These are phyloP conservation scores for Sebastes baramenuke DNA, from an alignment of 2,797 vertebrate species.

Conservation along the genomic window DNA sequence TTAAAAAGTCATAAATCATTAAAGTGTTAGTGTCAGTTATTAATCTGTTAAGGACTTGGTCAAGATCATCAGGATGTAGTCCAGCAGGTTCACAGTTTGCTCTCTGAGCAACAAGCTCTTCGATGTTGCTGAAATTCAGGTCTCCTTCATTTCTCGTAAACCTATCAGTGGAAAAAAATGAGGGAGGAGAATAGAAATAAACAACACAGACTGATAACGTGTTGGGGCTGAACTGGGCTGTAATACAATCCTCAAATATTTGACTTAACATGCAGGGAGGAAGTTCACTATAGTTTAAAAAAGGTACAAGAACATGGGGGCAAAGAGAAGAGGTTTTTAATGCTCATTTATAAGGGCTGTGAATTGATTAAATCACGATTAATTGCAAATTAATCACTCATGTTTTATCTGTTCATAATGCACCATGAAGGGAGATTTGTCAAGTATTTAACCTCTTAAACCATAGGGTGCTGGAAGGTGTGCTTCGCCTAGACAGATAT, in stretches of 20 bases:
- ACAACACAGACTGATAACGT: background rate
- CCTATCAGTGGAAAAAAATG: background rate
- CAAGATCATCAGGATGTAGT: background rate
- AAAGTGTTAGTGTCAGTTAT: background rate
- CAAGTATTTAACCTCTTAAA: no score
- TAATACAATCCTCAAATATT: background rate
- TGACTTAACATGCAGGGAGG: background rate
- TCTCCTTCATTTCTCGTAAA: background rate
- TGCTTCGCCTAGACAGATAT: no score
- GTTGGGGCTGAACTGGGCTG: constrained; percentile 8
- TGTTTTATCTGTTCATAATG: no score
- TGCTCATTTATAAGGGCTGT: background rate
- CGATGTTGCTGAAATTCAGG: background rate
- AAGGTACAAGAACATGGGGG: background rate
- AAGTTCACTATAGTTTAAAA: background rate
- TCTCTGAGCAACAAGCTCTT: background rate
- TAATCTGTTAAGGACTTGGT: background rate
- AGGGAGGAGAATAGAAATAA: background rate
- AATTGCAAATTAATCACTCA: no score
- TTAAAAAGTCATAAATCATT: background rate
- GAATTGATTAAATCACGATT: no score
- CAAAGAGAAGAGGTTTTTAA: background rate
- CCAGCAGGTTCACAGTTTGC: background rate
- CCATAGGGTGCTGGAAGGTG: no score
- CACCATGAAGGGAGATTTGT: no score